These are phyloP conservation scores for Melanostigma gelatinosum DNA, from an alignment of 2,113 vertebrate genomes.

Conservation along the genomic window DNA sequence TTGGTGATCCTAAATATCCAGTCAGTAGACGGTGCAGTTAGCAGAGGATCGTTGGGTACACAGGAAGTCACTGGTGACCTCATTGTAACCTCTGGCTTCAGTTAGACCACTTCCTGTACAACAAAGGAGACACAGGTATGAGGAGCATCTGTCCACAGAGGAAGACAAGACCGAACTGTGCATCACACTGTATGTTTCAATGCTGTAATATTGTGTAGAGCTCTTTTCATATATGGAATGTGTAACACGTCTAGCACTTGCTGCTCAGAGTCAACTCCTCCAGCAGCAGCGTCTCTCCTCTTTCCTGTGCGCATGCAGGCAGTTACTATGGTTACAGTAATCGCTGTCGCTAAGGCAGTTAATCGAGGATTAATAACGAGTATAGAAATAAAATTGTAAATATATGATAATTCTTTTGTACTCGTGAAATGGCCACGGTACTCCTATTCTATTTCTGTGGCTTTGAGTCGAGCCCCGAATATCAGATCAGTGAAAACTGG, in stretches of 20 bases:
- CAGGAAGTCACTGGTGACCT: slow-evolving; percentile 83
- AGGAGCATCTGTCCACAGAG: neutral
- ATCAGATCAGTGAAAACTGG: too few species aligned
- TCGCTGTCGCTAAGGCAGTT: too few species aligned
- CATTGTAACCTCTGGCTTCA: slow-evolving; percentile 75
- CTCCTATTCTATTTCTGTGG: too few species aligned
- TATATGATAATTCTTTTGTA: too few species aligned
- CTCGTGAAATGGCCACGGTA: too few species aligned
- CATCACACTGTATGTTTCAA: neutral
- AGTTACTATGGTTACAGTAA: too few species aligned
- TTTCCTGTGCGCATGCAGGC: too few species aligned
- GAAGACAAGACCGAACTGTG: neutral
- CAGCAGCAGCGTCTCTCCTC: too few species aligned
- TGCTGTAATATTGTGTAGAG: neutral
- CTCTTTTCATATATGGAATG: neutral
- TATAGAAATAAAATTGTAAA: too few species aligned
- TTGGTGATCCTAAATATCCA: neutral
- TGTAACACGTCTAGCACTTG: neutral
- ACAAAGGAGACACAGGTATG: neutral
- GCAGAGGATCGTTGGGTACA: slow-evolving; percentile 82
- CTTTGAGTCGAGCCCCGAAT: too few species aligned
- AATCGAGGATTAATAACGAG: too few species aligned
- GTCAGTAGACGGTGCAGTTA: slow-evolving; percentile 78
- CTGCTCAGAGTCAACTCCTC: too few species aligned
- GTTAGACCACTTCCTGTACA: slow-evolving; percentile 79